phyloP scores from a whole-genome alignment of 2,113 vertebrate genomes.

The Suricata suricatta region DNA sequence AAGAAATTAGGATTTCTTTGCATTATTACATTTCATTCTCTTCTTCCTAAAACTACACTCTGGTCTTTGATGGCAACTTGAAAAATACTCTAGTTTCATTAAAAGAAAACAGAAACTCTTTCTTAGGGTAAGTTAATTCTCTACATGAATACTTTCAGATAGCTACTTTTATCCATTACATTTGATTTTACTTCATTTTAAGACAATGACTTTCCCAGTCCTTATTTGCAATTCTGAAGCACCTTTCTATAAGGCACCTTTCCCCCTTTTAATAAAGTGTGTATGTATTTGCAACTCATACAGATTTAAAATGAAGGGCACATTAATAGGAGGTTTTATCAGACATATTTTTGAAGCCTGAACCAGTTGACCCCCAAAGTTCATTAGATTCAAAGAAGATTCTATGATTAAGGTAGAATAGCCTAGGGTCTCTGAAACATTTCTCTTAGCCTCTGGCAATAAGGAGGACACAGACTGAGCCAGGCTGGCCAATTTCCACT shows the following conservation, averaged over 20 bases:
- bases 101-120: conserved; percentile 5
- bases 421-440: not conserved
- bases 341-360: conserved; percentile 40
- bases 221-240: conserved; percentile 18
- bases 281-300: conserved; percentile 11
- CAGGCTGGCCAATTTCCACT: not conserved
- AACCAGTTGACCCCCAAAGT: conserved; percentile 8
- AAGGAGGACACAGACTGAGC: not conserved
- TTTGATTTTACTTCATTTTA: conserved; percentile 51
- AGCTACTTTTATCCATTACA: conserved; percentile 29
- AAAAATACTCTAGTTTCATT: conserved; percentile 32
- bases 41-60: not conserved
- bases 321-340: conserved; percentile 8
- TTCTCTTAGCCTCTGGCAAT: conserved; percentile 6
- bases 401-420: conserved; percentile 4
- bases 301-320: not conserved
- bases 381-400: not conserved
- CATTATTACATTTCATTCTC: conserved; percentile 28
- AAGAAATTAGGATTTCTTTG: conserved; percentile 42
- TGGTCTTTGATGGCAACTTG: conserved; percentile 47
- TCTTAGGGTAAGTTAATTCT: conserved; percentile 16
- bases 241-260: not conserved
- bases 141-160: not conserved
- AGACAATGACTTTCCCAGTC: conserved; percentile 9
- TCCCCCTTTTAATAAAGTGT: not conserved